phyloP scores from a whole-genome alignment of 1,140 invertebrate species.

The Heliconius hermathena region DNA sequence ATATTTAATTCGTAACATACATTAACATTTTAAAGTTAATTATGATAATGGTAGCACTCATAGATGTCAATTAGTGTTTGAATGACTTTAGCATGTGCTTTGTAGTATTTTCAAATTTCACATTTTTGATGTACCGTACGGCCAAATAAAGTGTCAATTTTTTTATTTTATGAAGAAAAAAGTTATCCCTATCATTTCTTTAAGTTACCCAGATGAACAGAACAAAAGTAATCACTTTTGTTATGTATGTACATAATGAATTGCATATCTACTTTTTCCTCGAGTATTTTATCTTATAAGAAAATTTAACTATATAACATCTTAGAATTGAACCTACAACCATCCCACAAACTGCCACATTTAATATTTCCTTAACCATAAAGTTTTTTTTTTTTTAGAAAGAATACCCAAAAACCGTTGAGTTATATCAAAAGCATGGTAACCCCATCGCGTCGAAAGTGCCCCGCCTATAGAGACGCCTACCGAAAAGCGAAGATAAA shows the following conservation, averaged over 20 bases:
- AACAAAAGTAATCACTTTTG: background rate
- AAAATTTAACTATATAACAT: background rate
- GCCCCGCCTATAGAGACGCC: constrained; percentile 65
- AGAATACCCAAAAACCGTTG: background rate
- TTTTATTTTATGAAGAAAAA: background rate
- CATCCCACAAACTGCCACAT: background rate
- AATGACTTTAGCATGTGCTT: background rate
- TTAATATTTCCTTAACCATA: constrained; percentile 7
- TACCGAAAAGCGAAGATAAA: constrained; percentile 74
- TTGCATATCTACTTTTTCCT: background rate
- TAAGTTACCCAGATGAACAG: background rate
- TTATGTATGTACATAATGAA: background rate
- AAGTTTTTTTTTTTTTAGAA: constrained; percentile 1
- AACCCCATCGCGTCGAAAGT: constrained; percentile 47
- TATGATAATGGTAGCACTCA: background rate
- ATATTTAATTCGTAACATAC: constrained; percentile 4
- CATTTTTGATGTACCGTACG: too few species aligned
- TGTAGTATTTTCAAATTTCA: background rate
- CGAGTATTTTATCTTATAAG: background rate
- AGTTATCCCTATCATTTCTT: too few species aligned
- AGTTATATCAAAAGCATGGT: constrained; percentile 22
- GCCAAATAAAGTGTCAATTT: background rate
- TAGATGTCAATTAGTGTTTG: constrained; percentile 6
- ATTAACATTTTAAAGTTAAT: background rate
- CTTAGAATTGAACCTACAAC: background rate